These are phyloP conservation scores for Trichonephila clavipes DNA, from an alignment of 1,140 invertebrate genomes.

Conservation along the genomic window DNA sequence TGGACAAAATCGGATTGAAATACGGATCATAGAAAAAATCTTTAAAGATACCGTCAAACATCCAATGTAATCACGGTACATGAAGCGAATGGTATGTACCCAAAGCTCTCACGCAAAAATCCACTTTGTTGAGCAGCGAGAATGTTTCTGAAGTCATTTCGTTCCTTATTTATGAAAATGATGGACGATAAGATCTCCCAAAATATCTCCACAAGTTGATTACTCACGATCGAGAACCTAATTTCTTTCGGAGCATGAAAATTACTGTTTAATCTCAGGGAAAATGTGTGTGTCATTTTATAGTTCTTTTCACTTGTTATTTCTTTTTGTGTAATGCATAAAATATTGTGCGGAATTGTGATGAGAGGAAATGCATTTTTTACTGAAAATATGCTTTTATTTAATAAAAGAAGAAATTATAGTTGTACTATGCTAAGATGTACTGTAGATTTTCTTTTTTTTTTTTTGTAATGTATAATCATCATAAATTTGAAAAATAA, in stretches of 20 bases:
- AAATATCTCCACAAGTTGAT: not conserved
- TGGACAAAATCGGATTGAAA: conserved; percentile 6
- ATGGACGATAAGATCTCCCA: not conserved
- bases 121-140: not conserved
- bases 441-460: too few species aligned
- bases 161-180: conserved; percentile 3
- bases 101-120: not conserved
- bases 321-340: not conserved
- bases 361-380: not conserved
- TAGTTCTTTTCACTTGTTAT: not conserved
- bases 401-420: too few species aligned
- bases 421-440: too few species aligned
- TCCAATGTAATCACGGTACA: not conserved
- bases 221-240: not conserved
- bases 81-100: not conserved
- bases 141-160: not conserved
- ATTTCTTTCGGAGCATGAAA: not conserved
- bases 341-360: not conserved
- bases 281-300: not conserved
- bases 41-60: not conserved
- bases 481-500: too few species aligned
- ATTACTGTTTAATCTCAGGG: not conserved
- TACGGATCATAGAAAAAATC: conserved; percentile 7
- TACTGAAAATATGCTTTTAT: not conserved
- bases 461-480: too few species aligned